Conservation (phyloP, 2,888 invertebrate genomes). For the Phymatocera aterrima region DNA sequence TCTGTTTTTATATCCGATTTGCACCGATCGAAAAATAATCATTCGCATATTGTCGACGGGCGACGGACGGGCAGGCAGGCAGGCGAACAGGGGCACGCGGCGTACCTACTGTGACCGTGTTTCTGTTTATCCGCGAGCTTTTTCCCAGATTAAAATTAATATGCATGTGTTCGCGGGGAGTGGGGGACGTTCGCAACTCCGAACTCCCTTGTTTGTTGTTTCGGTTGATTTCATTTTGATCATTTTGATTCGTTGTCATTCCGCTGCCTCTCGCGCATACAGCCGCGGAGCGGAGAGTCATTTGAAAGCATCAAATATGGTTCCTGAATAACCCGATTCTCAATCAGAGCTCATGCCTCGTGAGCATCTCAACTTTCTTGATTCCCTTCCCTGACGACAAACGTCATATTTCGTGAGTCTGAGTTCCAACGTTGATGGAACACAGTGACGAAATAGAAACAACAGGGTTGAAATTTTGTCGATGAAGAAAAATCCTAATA, state of each 20-base stretch:
- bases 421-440: no score
- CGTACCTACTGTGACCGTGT: slow-evolving; percentile 41
- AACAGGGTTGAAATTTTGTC: no score
- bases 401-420: no score
- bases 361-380: no score
- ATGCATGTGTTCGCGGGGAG: slow-evolving; percentile 70
- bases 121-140: slow-evolving; percentile 60
- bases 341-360: no score
- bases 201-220: slow-evolving; percentile 68
- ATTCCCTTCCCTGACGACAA: no score
- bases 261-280: background rate
- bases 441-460: no score
- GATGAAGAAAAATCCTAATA: no score
- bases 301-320: background rate
- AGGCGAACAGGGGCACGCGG: background rate
- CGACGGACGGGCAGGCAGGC: background rate
- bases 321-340: background rate
- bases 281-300: background rate
- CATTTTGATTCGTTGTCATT: slow-evolving; percentile 48
- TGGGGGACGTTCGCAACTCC: slow-evolving; percentile 5
- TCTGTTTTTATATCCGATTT: slow-evolving; percentile 67
- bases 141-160: slow-evolving; percentile 74
- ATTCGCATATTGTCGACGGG: slow-evolving; percentile 53
- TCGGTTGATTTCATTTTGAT: slow-evolving; percentile 73
- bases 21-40: slow-evolving; percentile 71